phyloP scores from a whole-genome alignment of 2,797 vertebrate species.

The Phalloptychus januarius region DNA sequence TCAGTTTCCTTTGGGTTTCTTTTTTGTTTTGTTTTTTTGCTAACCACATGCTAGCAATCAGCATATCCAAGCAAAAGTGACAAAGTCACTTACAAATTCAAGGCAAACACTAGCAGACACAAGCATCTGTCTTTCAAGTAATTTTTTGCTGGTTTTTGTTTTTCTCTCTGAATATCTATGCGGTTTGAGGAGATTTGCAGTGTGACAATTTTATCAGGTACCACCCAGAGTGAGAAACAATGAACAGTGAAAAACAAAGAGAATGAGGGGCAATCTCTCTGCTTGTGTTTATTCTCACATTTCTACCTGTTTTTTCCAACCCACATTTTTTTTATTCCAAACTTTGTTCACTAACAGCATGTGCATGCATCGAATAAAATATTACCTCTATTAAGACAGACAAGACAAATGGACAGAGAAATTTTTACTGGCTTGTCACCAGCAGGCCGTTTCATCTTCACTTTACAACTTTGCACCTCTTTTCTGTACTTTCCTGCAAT shows the following conservation, averaged over 20 bases:
- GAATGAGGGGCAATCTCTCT: slow-evolving; percentile 10
- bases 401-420: not conserved
- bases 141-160: slow-evolving; percentile 9
- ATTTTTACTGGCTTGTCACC: not conserved
- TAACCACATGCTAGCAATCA: slow-evolving; percentile 6
- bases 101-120: slow-evolving; percentile 37
- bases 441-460: not conserved
- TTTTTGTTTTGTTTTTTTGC: not conserved
- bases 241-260: slow-evolving; percentile 25
- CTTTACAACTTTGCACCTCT: not conserved
- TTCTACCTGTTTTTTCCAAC: not conserved
- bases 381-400: not conserved
- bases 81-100: slow-evolving; percentile 42
- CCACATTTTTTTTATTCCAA: slow-evolving; percentile 21
- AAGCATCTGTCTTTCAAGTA: slow-evolving; percentile 32
- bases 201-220: slow-evolving; percentile 67
- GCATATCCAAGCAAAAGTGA: slow-evolving; percentile 6
- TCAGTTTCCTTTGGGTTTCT: slow-evolving; percentile 17
- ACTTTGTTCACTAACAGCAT: not conserved
- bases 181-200: slow-evolving; percentile 48
- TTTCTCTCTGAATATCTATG: slow-evolving; percentile 23
- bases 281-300: slow-evolving; percentile 10
- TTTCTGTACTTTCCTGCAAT: not conserved
- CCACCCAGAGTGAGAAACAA: slow-evolving; percentile 38
- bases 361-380: not conserved